Percentiles rank a stretch among this genome's conserved stretches.
phyloP scores from a whole-genome alignment of 1,140 invertebrate species.

The Ceratosolen fusciceps region DNA sequence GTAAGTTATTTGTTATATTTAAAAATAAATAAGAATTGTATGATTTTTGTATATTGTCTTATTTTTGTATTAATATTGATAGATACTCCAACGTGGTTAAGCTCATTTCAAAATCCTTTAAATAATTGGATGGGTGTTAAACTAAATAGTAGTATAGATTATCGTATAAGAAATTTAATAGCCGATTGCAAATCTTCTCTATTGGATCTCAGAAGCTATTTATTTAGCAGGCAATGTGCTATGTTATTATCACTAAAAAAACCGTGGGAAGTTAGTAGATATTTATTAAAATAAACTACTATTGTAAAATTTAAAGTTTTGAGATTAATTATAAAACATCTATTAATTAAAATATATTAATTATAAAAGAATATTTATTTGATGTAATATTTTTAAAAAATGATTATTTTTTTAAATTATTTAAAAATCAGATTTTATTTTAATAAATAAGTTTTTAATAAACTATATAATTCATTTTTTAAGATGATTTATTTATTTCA shows the following conservation, averaged over 20 bases:
- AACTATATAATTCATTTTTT: too few species aligned
- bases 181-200: slow-evolving; percentile 81
- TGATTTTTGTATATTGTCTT: slow-evolving; percentile 32
- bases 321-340: too few species aligned
- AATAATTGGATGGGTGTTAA: slow-evolving; percentile 87
- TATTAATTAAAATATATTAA: neutral
- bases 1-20: slow-evolving; percentile 64
- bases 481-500: too few species aligned
- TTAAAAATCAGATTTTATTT: too few species aligned
- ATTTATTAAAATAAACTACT: neutral
- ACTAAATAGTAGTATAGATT: slow-evolving; percentile 78
- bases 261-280: slow-evolving; percentile 82
- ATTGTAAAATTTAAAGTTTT: neutral
- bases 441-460: too few species aligned
- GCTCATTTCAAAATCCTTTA: slow-evolving; percentile 81
- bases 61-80: slow-evolving; percentile 43
- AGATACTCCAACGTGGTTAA: slow-evolving; percentile 87
- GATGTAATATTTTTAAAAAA: too few species aligned
- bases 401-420: too few species aligned
- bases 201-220: slow-evolving; percentile 93
- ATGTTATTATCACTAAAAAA: slow-evolving; percentile 84
- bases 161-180: slow-evolving; percentile 80
- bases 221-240: slow-evolving; percentile 93
- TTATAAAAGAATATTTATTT: too few species aligned
- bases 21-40: slow-evolving; percentile 22